Evolutionary conservation across 2,888 invertebrate species (phyloP).

Genomic region (Terebella lapidaria): DNA sequence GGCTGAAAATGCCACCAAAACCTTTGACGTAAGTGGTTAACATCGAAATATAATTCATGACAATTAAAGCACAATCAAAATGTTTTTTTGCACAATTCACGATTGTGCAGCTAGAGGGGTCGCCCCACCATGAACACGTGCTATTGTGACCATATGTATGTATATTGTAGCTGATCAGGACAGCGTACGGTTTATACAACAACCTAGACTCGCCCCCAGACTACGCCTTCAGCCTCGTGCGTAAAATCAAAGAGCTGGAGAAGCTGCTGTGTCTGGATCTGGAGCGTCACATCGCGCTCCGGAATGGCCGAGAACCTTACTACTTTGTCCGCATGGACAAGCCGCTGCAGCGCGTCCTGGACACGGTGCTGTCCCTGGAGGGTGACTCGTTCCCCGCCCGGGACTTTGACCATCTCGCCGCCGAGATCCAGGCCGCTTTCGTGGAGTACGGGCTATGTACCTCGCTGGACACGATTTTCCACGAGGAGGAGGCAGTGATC

Average conservation of each 20-base stretch:
- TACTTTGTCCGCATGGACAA: not conserved
- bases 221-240: not conserved
- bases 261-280: not conserved
- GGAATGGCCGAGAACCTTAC: not conserved
- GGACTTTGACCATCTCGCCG: constrained; percentile 15
- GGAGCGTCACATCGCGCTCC: not conserved
- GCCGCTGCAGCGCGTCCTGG: not conserved
- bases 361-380: not conserved
- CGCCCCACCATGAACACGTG: too few relatives aligned
- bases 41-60: not conserved
- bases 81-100: not conserved
- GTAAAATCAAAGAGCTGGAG: not conserved
- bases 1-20: not conserved
- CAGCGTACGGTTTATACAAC: not conserved
- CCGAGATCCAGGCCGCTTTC: constrained; percentile 19
- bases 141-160: too few relatives aligned
- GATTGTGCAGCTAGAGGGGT: too few relatives aligned
- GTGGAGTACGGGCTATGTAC: constrained; percentile 22
- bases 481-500: constrained; percentile 15
- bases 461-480: constrained; percentile 13
- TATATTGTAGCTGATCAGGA: not conserved
- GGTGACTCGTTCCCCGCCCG: not conserved
- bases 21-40: not conserved
- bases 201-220: not conserved
- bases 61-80: not conserved